Evolutionary conservation across 1,140 invertebrate genomes (phyloP).

Genomic region (Papilio glaucus): DNA sequence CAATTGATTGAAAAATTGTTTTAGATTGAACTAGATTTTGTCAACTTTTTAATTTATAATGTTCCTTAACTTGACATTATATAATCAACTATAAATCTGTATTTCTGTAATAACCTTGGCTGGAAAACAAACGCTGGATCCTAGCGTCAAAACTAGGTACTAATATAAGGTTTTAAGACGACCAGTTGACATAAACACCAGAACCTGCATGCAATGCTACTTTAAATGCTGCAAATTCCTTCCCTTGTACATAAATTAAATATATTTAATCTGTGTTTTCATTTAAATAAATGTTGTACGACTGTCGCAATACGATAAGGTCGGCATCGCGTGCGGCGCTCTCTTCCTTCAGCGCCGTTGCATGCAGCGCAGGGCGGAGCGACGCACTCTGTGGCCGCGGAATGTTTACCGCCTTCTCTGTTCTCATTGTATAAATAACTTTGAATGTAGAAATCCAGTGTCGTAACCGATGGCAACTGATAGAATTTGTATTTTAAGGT

Average conservation of each 20-base stretch:
- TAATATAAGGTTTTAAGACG: no score
- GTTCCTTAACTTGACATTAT: no score
- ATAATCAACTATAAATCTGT: no score
- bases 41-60: no score
- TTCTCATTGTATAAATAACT: neutral
- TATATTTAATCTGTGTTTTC: neutral
- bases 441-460: neutral
- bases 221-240: neutral
- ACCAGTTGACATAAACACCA: neutral
- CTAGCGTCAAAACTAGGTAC: no score
- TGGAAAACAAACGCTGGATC: no score
- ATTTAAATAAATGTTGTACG: conserved; percentile 14
- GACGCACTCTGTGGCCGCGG: neutral
- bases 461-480: no score
- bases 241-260: neutral
- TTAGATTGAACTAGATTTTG: no score
- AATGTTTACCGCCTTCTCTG: neutral
- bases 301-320: conserved; percentile 9
- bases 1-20: no score
- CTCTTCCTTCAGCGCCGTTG: neutral
- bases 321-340: neutral
- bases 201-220: neutral
- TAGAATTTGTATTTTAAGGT: no score
- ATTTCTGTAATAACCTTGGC: no score
- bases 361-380: neutral